Base-by-base conservation (phyloP, 2,797 vertebrate species). In the Toxotes lorentzi region DNA sequence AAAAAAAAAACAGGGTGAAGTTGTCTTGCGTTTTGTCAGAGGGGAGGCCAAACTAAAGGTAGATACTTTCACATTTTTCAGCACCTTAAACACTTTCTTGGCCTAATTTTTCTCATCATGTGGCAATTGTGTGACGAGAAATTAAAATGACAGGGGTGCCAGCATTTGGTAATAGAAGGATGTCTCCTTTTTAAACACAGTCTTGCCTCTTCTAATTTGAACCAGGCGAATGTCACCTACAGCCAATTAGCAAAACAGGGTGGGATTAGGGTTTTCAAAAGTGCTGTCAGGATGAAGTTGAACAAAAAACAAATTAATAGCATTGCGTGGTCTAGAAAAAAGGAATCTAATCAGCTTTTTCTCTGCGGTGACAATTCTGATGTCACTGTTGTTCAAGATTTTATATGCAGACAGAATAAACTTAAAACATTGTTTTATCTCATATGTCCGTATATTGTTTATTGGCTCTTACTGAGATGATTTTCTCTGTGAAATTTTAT, bases 281-380 rank as follows among this genome's bases (percentile, higher is more conserved):
- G 21, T 56, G 48, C 70, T 70, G 56, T 83, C 78, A 79, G 38
- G 30, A 65, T 23, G 48, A 72, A 51, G 66, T 32, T 53, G n/a
- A 72, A 79, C 38, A 30, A 72, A 66, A 73, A 73, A 23, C 69
- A 30, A 76, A 71, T 69, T 62, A n/a, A 70, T 72, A 32, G n/a
- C 40, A 32, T 40, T 23, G 2, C 12, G 16, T 12, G 5, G 5
- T 66, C 19, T 16, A 24, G 27, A 30, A 16, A 56, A 50, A 83
- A 32, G 0, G 41, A 59, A 66, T 12, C 0, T 34, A 66, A 70
- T 32, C 5, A 70, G 19, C 13, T 45, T 43, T 45, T 16, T 14
- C 35, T 11, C 7, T 5, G 17, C 5, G 16, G 8, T 41, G 40
- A 40, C 53, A 79, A 5, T 8, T 9, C 23, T 41, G 21, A 61